These are phyloP conservation scores for Thomomys bottae DNA, from an alignment of 2,113 vertebrate genomes.

Conservation along the genomic window DNA sequence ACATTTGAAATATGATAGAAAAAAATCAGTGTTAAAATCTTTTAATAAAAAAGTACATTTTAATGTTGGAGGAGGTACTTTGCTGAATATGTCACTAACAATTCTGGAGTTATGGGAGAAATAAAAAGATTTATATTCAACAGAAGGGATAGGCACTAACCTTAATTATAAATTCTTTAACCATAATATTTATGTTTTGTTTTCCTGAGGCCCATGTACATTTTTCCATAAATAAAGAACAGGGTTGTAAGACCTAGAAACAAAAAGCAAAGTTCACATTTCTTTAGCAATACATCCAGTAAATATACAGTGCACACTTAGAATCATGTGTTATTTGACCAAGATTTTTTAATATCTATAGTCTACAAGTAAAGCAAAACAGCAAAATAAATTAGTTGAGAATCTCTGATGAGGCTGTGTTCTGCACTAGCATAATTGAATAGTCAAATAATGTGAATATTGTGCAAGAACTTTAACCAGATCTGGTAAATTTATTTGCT, in stretches of 20 bases:
- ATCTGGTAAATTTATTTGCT: background rate
- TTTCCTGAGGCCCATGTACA: conserved; percentile 84
- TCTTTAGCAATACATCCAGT: background rate
- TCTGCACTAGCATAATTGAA: background rate
- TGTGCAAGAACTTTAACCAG: background rate
- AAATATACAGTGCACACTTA: background rate
- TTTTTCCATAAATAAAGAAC: conserved; percentile 92
- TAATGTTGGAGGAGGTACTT: background rate
- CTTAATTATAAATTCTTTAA: conserved; percentile 94
- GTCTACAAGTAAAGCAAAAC: conserved; percentile 18
- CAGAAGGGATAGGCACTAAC: conserved; percentile 81
- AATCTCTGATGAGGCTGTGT: background rate
- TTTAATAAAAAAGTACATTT: no score
- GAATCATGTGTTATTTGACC: background rate
- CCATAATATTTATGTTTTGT: conserved; percentile 86
- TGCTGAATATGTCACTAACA: background rate
- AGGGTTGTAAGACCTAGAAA: conserved; percentile 92
- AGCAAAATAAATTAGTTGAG: background rate
- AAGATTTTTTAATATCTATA: background rate
- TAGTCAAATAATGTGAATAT: background rate
- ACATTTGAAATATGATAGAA: no score
- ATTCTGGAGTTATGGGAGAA: background rate
- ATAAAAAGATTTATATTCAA: conserved; percentile 12
- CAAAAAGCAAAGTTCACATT: conserved; percentile 41
- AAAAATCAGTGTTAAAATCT: no score